Conservation (phyloP, 2,113 vertebrate genomes). For the Myotis lucifugus region DNA sequence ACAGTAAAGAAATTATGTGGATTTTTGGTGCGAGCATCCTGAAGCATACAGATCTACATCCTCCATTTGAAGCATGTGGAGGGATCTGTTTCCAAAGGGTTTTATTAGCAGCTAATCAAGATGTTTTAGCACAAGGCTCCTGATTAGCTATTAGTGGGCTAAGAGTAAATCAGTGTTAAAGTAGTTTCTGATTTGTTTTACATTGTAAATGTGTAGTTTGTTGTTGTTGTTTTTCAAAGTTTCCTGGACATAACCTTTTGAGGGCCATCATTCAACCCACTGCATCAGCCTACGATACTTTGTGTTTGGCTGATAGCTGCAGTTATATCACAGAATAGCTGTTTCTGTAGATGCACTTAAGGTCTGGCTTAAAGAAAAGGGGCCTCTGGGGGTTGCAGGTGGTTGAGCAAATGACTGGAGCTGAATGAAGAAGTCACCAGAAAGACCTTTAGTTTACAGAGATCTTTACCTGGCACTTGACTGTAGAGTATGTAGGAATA, state of each 20-base stretch:
- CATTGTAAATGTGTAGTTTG: slow-evolving; percentile 12
- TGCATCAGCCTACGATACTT: not conserved
- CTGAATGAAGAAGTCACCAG: not conserved
- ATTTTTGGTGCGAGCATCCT: not conserved
- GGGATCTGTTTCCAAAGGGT: not conserved
- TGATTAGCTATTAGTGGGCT: slow-evolving; percentile 9
- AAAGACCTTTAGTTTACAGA: not conserved
- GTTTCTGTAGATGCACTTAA: not conserved
- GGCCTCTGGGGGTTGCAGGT: not conserved
- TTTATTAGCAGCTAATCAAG: slow-evolving; percentile 13
- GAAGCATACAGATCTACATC: not conserved
- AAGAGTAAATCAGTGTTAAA: not conserved
- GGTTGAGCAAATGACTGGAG: not conserved
- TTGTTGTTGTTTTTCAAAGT: not conserved
- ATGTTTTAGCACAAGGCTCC: not conserved
- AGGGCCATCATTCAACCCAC: not conserved
- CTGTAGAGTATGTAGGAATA: not conserved
- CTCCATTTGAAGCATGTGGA: not conserved
- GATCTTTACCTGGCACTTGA: not conserved
- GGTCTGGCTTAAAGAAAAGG: not conserved
- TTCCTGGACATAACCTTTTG: not conserved
- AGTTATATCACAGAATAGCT: not conserved
- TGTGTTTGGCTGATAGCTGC: not conserved
- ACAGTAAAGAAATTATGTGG: not conserved
- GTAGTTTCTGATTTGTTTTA: slow-evolving; percentile 50